Evolutionary conservation across 2,113 vertebrate genomes (phyloP).

Genomic region (Sturnira hondurensis): DNA sequence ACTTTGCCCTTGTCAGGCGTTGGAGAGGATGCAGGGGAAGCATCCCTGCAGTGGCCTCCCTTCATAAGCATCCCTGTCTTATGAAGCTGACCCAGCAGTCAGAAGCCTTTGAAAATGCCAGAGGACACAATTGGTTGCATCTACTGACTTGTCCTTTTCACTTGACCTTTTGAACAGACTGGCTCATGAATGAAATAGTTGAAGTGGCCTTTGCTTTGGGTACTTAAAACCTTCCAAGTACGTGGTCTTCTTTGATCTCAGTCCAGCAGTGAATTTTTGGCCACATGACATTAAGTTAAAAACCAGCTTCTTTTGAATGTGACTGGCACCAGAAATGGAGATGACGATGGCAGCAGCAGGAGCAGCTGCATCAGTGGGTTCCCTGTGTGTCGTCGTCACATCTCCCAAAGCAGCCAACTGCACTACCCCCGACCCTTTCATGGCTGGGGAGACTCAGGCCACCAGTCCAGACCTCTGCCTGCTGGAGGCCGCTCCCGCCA

Average conservation of each 20-base stretch:
- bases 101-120: not conserved
- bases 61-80: no score
- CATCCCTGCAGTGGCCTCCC: not conserved
- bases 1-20: not conserved
- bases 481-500: no score
- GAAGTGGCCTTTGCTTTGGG: not conserved
- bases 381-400: no score
- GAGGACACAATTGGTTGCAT: not conserved
- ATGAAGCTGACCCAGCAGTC: not conserved
- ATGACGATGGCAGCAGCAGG: no score
- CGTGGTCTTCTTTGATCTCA: constrained; percentile 26
- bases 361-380: no score
- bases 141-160: not conserved
- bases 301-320: constrained; percentile 4
- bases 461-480: no score
- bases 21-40: not conserved
- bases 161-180: not conserved
- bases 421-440: no score
- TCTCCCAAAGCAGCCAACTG: no score
- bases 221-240: not conserved
- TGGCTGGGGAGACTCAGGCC: no score
- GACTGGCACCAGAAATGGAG: no score
- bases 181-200: not conserved
- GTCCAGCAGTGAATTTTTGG: not conserved
- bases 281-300: constrained; percentile 20